Base-by-base conservation (phyloP, 2,113 vertebrate species). In the Odontophorus gujanensis region DNA sequence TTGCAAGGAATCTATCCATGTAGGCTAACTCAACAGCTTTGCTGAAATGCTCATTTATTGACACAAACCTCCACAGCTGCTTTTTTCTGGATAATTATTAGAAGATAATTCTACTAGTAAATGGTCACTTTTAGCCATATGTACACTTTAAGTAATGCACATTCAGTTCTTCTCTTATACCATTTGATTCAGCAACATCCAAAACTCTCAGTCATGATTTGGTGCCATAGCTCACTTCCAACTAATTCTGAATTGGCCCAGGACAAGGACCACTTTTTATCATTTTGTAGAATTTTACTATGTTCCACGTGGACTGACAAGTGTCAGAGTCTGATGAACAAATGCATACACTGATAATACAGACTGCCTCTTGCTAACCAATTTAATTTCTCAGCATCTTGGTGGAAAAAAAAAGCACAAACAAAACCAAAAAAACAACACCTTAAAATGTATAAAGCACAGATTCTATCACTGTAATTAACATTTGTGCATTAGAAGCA, bases 401-500 rank as follows among this genome's bases (percentile, higher is more conserved):
- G 32, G 13, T 76, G 69, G 13, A 51, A 51, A 50, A 24, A 51
- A 50, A 51, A 15, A 7, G 25, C 11, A 25, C n/a, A n/a, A n/a
- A n/a, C n/a, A n/a, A n/a, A n/a, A n/a, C n/a, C n/a, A n/a, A n/a
- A 13, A 61, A 91, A 85, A 71, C 66, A 20, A 53, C 62, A 21
- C 25, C 34, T 80, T 87, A 67, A 67, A 80, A 59, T 47, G 25
- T 40, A 81, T 42, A 59, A 85, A 85, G 25, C 48, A 18, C 42
- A 36, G 34, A n/a, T 66, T 95, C 79, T 92, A 58, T 83, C 87
- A 75, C 81, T 67, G 61, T 90, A 90, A 75, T 92, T 81, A 91
- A 92, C 55, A 85, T 85, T 92, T 78, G 28, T 57, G 42, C 67
- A 47, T 77, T 87, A 65, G 79, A 95, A 92, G 43, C 68, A 80